Evolutionary conservation across 2,888 invertebrate genomes (phyloP), one percentile per base, ranked within the genome.

Genomic region (Dicyrtomina minuta): DNA sequence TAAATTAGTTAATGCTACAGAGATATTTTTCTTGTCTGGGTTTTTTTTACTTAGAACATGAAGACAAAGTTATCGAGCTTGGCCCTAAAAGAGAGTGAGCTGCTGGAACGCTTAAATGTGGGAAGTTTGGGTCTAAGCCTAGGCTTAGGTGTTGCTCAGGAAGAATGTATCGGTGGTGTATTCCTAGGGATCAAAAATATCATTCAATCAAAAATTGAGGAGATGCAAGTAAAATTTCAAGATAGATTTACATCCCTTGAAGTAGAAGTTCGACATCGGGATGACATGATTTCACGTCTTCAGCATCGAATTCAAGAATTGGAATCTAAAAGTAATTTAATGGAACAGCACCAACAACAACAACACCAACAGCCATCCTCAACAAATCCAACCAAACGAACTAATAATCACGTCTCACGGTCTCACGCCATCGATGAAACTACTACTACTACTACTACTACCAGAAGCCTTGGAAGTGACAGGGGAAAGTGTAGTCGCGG

Each of bases 141-240:
- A 26, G 77, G 77, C 8, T 62, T 75, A 13, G 74, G 70, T 15
- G 65, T 73, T 41, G 74, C 74, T 59, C 89, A 91, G 79, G 91
- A 92, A 79, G 91, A 91, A 81, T 91, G 90, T 83, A 89, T 91
- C 80, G 88, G 89, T 44, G 91, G 91, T 81, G 88, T 93, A 26
- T 84, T 92, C 58, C 82, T 88, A 75, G 92, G 89, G 72, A 91
- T 93, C 72, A 90, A 90, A 81, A 89, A 91, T 81, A 89, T 92
- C 59, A 90, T 93, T 82, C 90, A 90, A 82, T 86, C 81, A 8
- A 81, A 83, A 79, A 75, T 84, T 81, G 78, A 75, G 15, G 78
- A 78, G 65, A 74, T 78, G 49, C 20, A 85, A 75, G 80, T 76
- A 51, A 83, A 83, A 73, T 85, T 84, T 77, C 83, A 83, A 74